Evolutionary conservation across 2,888 invertebrate genomes (phyloP), one percentile per base, ranked within the genome.

Genomic region (Cephus runcator): DNA sequence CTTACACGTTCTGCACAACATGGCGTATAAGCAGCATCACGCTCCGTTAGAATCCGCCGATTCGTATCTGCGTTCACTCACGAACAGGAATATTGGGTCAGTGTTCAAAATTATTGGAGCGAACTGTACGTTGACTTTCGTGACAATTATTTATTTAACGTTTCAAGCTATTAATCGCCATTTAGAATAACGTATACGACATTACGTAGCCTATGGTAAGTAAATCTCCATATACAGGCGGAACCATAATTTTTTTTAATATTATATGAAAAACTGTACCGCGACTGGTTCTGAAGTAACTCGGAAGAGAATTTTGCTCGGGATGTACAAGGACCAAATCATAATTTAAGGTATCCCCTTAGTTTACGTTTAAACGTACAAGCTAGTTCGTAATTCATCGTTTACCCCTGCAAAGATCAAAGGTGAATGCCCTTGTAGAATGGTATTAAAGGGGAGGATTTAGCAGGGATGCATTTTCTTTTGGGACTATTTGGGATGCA

Each of bases 1-100:
- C 79, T 81, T 82, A 81, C 82, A 81, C 80, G 81, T 69, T 81
- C 79, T 76, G 79, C 80, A 74, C 36, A 35, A 36, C 56, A 56
- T 23, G 23, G 9, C 23, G 9, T 23, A 56, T 56, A 56, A 56
- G 56, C 56, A 23, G 56, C 23, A 56, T 56, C 56, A 56, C 23
- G 56, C 56, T 23, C 56, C 56, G 56, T 56, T 56, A 56, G 56
- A 56, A 23, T 56, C 15, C 56, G 1, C 23, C 56, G 56, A 56
- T 56, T 56, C 23, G 56, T 56, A 56, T 23, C 56, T 56, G 56
- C 56, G 56, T 56, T 56, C 56, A 9, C 23, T 56, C 56, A 56
- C 2, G 23, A 56, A 56, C 56, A 56, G 56, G 4, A 56, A 56
- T 56, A 40, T 56, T 23, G 23, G 23, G 2, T 23, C 56, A 56